These are phyloP conservation scores for Heptranchias perlo DNA, from an alignment of 2,113 vertebrate genomes.

Conservation along the genomic window DNA sequence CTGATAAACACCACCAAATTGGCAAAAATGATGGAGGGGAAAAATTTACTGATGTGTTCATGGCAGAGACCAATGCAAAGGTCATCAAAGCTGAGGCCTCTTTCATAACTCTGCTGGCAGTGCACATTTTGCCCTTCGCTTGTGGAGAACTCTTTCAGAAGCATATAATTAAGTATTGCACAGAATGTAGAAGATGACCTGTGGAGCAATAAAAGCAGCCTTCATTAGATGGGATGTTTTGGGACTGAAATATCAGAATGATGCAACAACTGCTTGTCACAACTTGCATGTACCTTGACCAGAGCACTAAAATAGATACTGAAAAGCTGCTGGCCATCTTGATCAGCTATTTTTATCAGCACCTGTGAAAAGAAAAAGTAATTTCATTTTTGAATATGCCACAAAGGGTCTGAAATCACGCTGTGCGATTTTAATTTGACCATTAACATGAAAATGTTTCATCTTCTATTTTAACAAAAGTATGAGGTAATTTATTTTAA, in stretches of 20 bases:
- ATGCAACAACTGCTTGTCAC: neutral
- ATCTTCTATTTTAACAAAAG: neutral
- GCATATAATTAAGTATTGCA: neutral
- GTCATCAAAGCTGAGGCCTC: neutral
- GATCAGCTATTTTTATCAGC: neutral
- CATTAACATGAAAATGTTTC: neutral
- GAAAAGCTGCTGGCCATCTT: neutral
- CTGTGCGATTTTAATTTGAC: neutral
- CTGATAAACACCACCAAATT: neutral
- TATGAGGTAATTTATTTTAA: neutral
- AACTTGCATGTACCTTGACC: neutral
- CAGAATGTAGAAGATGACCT: neutral
- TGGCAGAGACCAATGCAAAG: neutral
- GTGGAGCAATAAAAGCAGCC: neutral
- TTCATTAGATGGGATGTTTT: neutral
- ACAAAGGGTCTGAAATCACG: neutral
- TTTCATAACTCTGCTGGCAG: neutral
- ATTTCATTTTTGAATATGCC: neutral
- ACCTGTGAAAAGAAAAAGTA: too few species aligned
- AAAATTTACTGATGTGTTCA: neutral
- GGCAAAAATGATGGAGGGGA: too few species aligned
- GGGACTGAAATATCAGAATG: neutral
- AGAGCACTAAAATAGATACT: neutral
- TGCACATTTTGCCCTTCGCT: neutral
- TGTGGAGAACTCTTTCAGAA: neutral